Evolutionary conservation across 2,888 invertebrate genomes (phyloP).

Genomic region (Papilio gigon): DNA sequence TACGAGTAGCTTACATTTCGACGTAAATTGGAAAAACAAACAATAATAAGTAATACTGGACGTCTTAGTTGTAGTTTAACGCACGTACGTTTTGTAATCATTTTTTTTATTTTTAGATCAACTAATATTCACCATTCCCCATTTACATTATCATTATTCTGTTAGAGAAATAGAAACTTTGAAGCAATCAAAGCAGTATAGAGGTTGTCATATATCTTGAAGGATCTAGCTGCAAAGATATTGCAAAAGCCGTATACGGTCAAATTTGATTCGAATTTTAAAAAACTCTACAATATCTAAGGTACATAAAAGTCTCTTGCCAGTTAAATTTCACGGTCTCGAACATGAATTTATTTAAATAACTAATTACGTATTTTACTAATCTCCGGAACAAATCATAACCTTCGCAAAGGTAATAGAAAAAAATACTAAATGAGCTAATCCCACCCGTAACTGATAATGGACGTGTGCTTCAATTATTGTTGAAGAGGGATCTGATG

Average conservation of each 20-base stretch:
- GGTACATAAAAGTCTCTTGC: neutral
- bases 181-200: no score
- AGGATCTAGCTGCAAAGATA: no score
- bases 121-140: constrained; percentile 1
- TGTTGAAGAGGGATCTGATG: neutral
- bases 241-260: no score
- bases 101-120: constrained; percentile 15
- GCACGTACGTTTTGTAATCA: constrained; percentile 24
- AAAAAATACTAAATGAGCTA: neutral
- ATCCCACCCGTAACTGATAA: neutral
- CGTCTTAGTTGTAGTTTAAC: neutral
- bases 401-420: neutral
- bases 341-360: neutral
- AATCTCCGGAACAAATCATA: neutral
- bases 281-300: neutral
- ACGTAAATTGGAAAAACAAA: neutral
- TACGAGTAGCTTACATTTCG: neutral
- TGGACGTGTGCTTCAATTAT: neutral
- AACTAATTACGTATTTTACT: neutral
- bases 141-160: no score
- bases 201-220: no score
- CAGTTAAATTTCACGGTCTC: neutral
- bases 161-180: no score
- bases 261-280: neutral
- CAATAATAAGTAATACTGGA: neutral